phyloP scores from a whole-genome alignment of 2,113 vertebrate species.

The Eonycteris spelaea region DNA sequence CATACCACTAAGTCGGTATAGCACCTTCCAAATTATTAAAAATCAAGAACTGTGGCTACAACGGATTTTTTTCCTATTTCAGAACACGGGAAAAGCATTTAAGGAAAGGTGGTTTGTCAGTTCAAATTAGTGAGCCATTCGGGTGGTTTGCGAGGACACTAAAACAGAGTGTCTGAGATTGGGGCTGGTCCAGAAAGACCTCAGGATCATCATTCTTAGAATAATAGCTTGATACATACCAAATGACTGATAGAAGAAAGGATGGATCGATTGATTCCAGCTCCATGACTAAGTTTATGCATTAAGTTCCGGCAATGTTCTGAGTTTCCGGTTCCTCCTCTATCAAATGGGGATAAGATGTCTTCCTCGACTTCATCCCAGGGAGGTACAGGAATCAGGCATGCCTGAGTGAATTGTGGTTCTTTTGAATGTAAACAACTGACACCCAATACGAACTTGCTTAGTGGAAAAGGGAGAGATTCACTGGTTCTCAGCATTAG shows the following conservation, averaged over 20 bases:
- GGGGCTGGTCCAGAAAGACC: not conserved
- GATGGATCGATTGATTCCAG: not conserved
- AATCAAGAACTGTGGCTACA: not conserved
- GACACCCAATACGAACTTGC: not conserved
- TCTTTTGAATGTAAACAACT: not conserved
- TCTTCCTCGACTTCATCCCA: not conserved
- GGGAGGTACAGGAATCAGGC: not conserved
- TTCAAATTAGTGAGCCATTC: not conserved
- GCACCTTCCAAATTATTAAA: not conserved
- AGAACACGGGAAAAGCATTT: not conserved
- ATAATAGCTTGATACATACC: not conserved
- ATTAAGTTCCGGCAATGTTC: no score
- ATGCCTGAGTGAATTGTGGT: not conserved
- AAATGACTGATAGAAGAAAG: not conserved
- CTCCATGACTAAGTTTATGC: not conserved
- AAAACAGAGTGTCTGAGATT: not conserved
- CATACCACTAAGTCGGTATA: not conserved
- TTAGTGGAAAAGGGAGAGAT: not conserved
- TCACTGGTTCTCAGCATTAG: not conserved
- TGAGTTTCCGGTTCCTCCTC: not conserved
- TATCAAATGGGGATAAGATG: not conserved
- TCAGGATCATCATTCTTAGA: not conserved
- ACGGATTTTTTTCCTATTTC: not conserved
- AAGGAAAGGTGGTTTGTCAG: not conserved
- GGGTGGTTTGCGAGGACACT: not conserved